phyloP scores from a whole-genome alignment of 2,113 vertebrate species.

The Coregonus clupeaformis region DNA sequence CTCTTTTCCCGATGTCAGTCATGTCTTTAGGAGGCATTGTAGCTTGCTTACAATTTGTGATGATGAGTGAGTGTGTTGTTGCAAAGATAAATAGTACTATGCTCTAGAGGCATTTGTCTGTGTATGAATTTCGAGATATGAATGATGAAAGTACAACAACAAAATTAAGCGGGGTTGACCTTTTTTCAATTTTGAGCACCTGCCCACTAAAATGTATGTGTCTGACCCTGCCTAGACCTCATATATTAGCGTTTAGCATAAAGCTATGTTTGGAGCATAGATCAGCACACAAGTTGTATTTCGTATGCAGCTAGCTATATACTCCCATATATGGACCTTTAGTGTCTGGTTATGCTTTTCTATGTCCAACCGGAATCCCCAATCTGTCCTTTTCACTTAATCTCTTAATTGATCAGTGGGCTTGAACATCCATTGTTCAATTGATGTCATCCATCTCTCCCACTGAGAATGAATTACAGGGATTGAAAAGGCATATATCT shows the following conservation, averaged over 20 bases:
- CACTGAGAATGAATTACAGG: background rate
- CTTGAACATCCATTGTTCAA: background rate
- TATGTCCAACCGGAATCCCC: background rate
- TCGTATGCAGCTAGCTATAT: background rate
- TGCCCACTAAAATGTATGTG: too few relatives aligned
- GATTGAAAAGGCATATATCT: background rate
- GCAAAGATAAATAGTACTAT: too few relatives aligned
- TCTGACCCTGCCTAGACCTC: background rate
- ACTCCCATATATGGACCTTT: background rate
- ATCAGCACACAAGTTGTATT: background rate
- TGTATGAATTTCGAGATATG: too few relatives aligned
- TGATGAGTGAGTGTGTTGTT: too few relatives aligned
- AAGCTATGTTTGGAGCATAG: background rate
- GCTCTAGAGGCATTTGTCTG: too few relatives aligned
- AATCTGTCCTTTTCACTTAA: background rate
- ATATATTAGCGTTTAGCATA: background rate
- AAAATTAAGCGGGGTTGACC: too few relatives aligned
- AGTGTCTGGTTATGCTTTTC: background rate
- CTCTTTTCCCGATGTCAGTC: too few relatives aligned
- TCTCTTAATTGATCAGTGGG: constrained; percentile 1
- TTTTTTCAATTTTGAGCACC: too few relatives aligned
- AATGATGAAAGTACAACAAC: too few relatives aligned
- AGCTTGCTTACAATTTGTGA: too few relatives aligned
- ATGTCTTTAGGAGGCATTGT: too few relatives aligned
- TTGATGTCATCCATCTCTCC: background rate